phyloP scores from a whole-genome alignment of 2,888 invertebrate species.

The Stenurella melanura region DNA sequence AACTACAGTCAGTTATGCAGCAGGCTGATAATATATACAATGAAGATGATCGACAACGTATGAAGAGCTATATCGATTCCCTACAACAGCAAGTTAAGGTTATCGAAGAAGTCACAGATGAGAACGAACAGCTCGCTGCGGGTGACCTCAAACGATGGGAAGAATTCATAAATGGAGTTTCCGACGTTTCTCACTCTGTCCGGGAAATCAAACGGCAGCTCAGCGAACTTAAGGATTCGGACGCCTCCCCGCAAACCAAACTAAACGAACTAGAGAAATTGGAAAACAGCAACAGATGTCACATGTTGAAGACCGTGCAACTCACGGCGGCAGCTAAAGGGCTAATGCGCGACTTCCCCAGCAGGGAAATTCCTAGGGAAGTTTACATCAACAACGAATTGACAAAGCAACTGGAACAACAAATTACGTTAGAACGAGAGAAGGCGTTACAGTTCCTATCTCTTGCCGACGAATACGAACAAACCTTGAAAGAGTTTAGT shows the following conservation, averaged over 20 bases:
- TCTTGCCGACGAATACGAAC: slow-evolving; percentile 90
- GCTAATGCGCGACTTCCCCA: slow-evolving; percentile 82
- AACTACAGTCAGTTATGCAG: slow-evolving; percentile 78
- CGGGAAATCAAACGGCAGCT: slow-evolving; percentile 75
- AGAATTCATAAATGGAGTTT: slow-evolving; percentile 80
- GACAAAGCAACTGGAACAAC: slow-evolving; percentile 82
- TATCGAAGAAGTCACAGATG: slow-evolving; percentile 81
- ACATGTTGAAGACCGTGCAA: slow-evolving; percentile 78
- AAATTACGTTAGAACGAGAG: slow-evolving; percentile 83
- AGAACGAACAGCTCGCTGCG: slow-evolving; percentile 76
- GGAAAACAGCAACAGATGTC: slow-evolving; percentile 80
- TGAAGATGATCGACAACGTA: slow-evolving; percentile 72
- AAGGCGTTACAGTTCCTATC: slow-evolving; percentile 84
- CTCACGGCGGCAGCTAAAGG: slow-evolving; percentile 79
- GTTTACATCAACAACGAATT: slow-evolving; percentile 81
- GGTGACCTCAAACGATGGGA: slow-evolving; percentile 83
- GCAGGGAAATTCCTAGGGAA: slow-evolving; percentile 81
- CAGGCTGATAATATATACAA: slow-evolving; percentile 74
- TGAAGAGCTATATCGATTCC: slow-evolving; percentile 77
- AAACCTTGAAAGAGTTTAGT: slow-evolving; percentile 89
- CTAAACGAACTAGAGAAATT: slow-evolving; percentile 82
- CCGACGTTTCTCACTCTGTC: slow-evolving; percentile 76
- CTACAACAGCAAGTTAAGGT: slow-evolving; percentile 82
- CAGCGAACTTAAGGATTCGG: slow-evolving; percentile 77
- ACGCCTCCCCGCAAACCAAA: slow-evolving; percentile 81